Evolutionary conservation across 2,797 vertebrate genomes (phyloP), one percentile per base, ranked within the genome.

Genomic region (Protosalanx chinensis): DNA sequence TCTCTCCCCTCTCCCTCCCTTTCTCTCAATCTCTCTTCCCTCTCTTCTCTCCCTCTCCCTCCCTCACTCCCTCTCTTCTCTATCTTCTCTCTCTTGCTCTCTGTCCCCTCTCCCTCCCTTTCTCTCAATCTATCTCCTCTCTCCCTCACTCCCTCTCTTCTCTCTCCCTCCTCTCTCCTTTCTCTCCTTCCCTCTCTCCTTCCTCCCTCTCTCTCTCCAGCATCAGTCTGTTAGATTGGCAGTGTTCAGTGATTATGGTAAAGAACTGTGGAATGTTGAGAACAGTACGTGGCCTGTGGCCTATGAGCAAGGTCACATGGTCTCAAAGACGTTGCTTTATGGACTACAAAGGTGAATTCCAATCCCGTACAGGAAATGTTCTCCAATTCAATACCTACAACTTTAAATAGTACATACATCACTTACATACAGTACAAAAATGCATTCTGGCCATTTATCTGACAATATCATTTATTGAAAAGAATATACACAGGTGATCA

Each of bases 201-300:
- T 27, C 12, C 41, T 46, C 41, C 12, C 41, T 46, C 41, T 2
- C 41, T 2, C 41, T 49, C 51, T 56, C 51, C 15, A 5, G 18
- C 51, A 56, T n/a, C 18, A 56, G 51, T 56, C 20, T 72, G 74
- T 64, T 69, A 66, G 64, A 13, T 63, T 80, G 33, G 62, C 82
- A 79, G 56, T 33, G 53, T 51, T 16, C 30, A 76, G 63, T 56
- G 3, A 74, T 6, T 20, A 35, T 64, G 18, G 41, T 66, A 65
- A 70, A 78, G 70, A 67, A 75, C 67, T 66, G 35, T 72, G 23
- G 51, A 75, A 78, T 65, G 41, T 46, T 46, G 41, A 46, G 51
- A 59, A 59, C 57, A 59, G 57, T 20, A 27, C 58, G 1, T 60
- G 27, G 23, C 58, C 27, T 12, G 23, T 60, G 3, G 58, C 58